A percentile compares a stretch with the other conserved stretches of the same genome.
These are phyloP conservation scores for Thelaira solivaga DNA, from an alignment of 2,888 invertebrate species.

Conservation along the genomic window DNA sequence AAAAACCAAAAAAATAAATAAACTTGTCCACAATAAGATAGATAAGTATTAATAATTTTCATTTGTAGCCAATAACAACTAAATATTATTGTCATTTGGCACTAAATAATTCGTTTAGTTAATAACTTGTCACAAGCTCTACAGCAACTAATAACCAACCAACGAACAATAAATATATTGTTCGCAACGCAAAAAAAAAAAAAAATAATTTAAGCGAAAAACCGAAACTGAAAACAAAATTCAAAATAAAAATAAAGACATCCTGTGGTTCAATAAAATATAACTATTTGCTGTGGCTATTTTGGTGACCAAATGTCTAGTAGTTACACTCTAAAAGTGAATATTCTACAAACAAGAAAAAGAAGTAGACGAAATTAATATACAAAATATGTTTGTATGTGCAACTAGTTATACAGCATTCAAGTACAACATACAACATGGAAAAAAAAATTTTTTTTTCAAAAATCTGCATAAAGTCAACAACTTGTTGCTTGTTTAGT, in stretches of 20 bases:
- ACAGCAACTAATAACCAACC: constrained; percentile 7
- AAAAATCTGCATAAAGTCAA: constrained; percentile 50
- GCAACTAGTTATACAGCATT: constrained; percentile 42
- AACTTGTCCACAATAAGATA: constrained; percentile 26
- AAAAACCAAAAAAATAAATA: no score
- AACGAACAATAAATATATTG: not conserved
- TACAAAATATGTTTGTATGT: not conserved
- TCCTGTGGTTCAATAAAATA: constrained; percentile 18
- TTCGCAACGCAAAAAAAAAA: not conserved
- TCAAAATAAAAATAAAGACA: constrained; percentile 16
- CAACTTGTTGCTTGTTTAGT: constrained; percentile 44
- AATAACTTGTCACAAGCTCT: constrained; percentile 30
- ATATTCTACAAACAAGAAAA: constrained; percentile 31
- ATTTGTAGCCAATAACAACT: constrained; percentile 48
- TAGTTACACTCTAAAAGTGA: constrained; percentile 14
- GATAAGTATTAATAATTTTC: constrained; percentile 43
- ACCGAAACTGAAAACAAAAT: not conserved
- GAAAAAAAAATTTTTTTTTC: not conserved
- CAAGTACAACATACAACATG: not conserved
- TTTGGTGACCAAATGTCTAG: constrained; percentile 59
- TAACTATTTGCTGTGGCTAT: constrained; percentile 23
- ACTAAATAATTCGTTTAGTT: constrained; percentile 51
- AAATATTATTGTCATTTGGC: constrained; percentile 51
- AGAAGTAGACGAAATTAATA: constrained; percentile 2
- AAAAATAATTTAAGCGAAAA: not conserved